Base-by-base conservation (phyloP, 2,888 invertebrate genomes). In the Scaptomyza caliginosa region DNA sequence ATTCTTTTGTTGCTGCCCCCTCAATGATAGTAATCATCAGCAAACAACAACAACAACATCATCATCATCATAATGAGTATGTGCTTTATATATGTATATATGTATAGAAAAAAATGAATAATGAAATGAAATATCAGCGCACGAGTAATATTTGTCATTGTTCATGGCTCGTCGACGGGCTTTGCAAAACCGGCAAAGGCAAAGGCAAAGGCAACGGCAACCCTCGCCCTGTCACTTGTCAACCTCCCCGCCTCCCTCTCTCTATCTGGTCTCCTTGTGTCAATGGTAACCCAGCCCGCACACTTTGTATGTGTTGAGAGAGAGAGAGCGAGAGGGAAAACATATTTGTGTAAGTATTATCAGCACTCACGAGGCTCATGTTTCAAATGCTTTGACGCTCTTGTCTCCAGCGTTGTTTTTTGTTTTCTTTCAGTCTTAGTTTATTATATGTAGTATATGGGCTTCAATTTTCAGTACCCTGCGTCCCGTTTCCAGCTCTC, bases 321-420 rank as follows among this genome's bases (percentile, higher is more conserved):
- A n/a, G n/a, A n/a, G n/a, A n/a, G n/a, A n/a, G n/a, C n/a, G n/a
- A n/a, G n/a, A n/a, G n/a, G n/a, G n/a, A 32, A 32, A 32, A 13
- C 24, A 32, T 43, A 42, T 38, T 32, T 10, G 64, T 36, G 58
- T 24, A 13, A 52, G 38, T 67, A 74, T 67, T 81, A 83, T 74
- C 77, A 67, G 86, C 84, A 68, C 81, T 83, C 86, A 86, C 74
- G 81, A 64, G 67, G 77, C 81, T 86, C 86, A 77, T 77, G 86
- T 81, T 81, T 81, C 84, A 66, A 71, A 64, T 71, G 60, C 59
- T 64, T 63, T 67, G 74, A 74, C 74, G 74, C 49, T 57, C 57
- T 48, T 52, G 48, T 48, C 51, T 51, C 19, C 43, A 26, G 23
- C 17, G 8, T n/a, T 49, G 19, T 19, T 45, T 43, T 17, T 43